These are phyloP conservation scores for Diplodus sargus DNA, from an alignment of 2,797 vertebrate genomes.

Conservation along the genomic window DNA sequence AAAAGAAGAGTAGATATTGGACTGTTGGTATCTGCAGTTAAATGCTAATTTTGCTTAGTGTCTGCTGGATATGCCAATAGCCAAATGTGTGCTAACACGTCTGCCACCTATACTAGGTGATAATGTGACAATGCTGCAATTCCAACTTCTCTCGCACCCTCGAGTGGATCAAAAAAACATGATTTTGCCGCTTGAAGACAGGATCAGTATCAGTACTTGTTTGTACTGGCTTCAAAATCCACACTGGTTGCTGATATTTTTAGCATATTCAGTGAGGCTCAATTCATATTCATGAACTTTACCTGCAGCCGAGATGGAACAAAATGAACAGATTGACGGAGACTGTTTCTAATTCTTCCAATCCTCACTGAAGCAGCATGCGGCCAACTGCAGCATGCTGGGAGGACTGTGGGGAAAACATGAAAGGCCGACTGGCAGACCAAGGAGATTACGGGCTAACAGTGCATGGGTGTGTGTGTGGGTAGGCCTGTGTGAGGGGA, in stretches of 20 bases:
- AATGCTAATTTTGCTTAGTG: not conserved
- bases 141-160: not conserved
- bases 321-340: slow-evolving; percentile 45
- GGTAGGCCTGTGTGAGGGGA: slow-evolving; percentile 30
- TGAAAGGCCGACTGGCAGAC: slow-evolving; percentile 55
- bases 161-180: not conserved
- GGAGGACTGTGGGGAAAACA: slow-evolving; percentile 61
- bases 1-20: not conserved
- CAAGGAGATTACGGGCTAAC: slow-evolving; percentile 62
- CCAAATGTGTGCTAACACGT: not conserved
- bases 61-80: not conserved
- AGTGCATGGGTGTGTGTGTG: slow-evolving; percentile 20
- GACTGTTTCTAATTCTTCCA: slow-evolving; percentile 42
- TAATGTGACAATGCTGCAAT: slow-evolving; percentile 7
- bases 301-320: slow-evolving; percentile 24
- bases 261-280: slow-evolving; percentile 1
- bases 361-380: slow-evolving; percentile 37
- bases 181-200: not conserved
- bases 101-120: slow-evolving; percentile 6
- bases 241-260: not conserved
- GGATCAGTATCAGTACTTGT: not conserved
- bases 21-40: not conserved
- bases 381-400: slow-evolving; percentile 44
- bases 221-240: slow-evolving; percentile 3
- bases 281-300: slow-evolving; percentile 25